Evolutionary conservation across 2,797 vertebrate genomes (phyloP), one percentile per base, ranked within the genome.

Genomic region (Sparidentex hasta): DNA sequence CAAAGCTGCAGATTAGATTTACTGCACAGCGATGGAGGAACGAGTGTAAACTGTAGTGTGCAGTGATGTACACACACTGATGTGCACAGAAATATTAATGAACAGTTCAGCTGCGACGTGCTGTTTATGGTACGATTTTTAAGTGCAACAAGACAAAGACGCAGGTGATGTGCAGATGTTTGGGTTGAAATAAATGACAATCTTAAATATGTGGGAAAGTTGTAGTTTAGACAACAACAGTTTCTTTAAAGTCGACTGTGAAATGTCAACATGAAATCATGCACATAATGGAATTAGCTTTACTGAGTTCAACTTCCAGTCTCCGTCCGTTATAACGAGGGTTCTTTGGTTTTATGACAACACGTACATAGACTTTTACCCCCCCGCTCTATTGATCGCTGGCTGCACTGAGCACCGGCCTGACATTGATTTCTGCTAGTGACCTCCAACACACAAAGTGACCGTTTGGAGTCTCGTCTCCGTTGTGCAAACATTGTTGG

Each of bases 401-500:
- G 74, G 8, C 65, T 69, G 29, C 23, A 76, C n/a, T n/a, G 11
- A 78, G 38, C 68, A 20, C 54, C 71, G 47, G 46, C n/a, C 51
- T 67, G 48, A 54, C 71, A 51, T 71, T 62, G 82, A 63, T 67
- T 74, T 75, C 11, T 16, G 18, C 57, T 43, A 7, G 14, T 66
- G 47, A 59, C 54, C 62, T 84, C 38, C 71, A 74, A 77, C 59
- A 77, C 59, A 4, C 12, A 74, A 82, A 68, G 50, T 78, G 83
- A 82, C 85, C 87, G 78, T 88, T 87, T 88, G 80, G 82, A 90
- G 56, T 74, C 52, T 71, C 58, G 65, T 71, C 11, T 20, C n/a
- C 4, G 11, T 52, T 71, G 23, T 74, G 62, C 50, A 87, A 84
- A 78, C 50, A 75, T 27, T 27, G 27, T 27, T 43, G 58, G 44